phyloP scores from a whole-genome alignment of 2,888 invertebrate species.

The Cosmorhoe ocellata region DNA sequence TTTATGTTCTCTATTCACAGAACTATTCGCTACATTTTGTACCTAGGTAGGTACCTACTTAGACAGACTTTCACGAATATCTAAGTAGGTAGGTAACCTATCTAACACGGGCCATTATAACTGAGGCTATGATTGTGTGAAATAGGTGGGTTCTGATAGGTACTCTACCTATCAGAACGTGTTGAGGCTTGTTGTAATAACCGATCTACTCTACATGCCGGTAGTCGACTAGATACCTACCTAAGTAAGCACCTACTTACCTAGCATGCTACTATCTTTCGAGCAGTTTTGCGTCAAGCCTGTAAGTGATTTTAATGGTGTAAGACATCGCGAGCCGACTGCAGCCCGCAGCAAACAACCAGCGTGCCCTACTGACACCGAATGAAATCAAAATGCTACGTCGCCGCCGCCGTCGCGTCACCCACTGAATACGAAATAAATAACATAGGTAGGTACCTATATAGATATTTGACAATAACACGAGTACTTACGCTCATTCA shows the following conservation, averaged over 20 bases:
- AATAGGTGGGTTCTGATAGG: too few relatives aligned
- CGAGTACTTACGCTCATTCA: constrained; percentile 44
- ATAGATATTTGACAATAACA: constrained; percentile 46
- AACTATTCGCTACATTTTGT: constrained; percentile 43
- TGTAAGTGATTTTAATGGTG: constrained; percentile 48
- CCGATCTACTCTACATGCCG: too few relatives aligned
- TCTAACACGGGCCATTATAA: too few relatives aligned
- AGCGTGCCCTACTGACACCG: constrained; percentile 73
- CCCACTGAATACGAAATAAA: constrained; percentile 54
- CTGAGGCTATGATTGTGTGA: too few relatives aligned
- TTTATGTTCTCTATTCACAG: constrained; percentile 21
- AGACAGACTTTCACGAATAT: too few relatives aligned
- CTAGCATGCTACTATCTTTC: not conserved
- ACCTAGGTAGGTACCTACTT: too few relatives aligned
- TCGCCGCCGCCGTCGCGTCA: constrained; percentile 36
- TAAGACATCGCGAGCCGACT: constrained; percentile 19
- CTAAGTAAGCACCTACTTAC: not conserved
- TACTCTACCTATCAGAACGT: too few relatives aligned
- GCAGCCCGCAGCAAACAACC: constrained; percentile 51
- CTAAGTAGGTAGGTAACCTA: too few relatives aligned
- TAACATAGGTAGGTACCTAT: constrained; percentile 39
- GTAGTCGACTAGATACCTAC: too few relatives aligned
- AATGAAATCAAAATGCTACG: constrained; percentile 64
- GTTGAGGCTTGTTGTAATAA: too few relatives aligned
- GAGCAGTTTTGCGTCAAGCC: not conserved